A percentile compares a stretch with the other conserved stretches of the same genome.
Evolutionary conservation across 2,797 vertebrate species (phyloP).

Genomic region (Gymnoscopelus microlampas): DNA sequence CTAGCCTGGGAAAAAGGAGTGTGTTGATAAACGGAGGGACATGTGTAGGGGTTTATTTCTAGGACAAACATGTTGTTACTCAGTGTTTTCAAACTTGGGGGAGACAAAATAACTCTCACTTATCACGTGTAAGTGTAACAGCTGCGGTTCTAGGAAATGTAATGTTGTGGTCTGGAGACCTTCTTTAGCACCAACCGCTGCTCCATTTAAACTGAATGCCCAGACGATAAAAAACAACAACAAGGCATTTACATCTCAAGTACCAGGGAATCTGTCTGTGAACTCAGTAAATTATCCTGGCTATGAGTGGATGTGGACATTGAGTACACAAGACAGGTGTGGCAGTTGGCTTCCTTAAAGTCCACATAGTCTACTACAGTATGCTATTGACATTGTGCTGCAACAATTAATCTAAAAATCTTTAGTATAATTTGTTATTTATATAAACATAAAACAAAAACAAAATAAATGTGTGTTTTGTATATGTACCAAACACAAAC

Average conservation of each 20-base stretch:
- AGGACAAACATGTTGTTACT: slow-evolving; percentile 19
- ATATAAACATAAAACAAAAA: too few species aligned
- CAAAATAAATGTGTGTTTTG: too few species aligned
- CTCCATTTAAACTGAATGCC: slow-evolving; percentile 37
- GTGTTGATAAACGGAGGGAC: slow-evolving; percentile 20
- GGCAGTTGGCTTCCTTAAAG: neutral
- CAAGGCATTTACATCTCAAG: slow-evolving; percentile 40
- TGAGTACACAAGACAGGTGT: neutral
- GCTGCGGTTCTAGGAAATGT: slow-evolving; percentile 24
- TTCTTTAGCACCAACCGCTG: slow-evolving; percentile 30
- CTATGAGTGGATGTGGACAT: too few species aligned
- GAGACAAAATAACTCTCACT: slow-evolving; percentile 18
- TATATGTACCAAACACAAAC: too few species aligned
- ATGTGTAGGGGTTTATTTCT: slow-evolving; percentile 29
- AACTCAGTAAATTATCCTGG: slow-evolving; percentile 31
- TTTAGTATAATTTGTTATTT: neutral
- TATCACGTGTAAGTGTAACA: slow-evolving; percentile 10
- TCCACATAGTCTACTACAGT: neutral
- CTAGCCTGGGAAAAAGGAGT: slow-evolving; percentile 52
- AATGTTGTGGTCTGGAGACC: slow-evolving; percentile 32
- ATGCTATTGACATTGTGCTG: slow-evolving; percentile 9
- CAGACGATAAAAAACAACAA: slow-evolving; percentile 34
- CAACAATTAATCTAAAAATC: neutral
- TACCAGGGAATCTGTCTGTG: slow-evolving; percentile 38
- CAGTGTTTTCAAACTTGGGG: slow-evolving; percentile 31